A percentile compares a stretch with the other conserved stretches of the same genome.
Evolutionary conservation across 2,888 invertebrate genomes (phyloP).

Genomic region (Perizoma flavofasciatum): DNA sequence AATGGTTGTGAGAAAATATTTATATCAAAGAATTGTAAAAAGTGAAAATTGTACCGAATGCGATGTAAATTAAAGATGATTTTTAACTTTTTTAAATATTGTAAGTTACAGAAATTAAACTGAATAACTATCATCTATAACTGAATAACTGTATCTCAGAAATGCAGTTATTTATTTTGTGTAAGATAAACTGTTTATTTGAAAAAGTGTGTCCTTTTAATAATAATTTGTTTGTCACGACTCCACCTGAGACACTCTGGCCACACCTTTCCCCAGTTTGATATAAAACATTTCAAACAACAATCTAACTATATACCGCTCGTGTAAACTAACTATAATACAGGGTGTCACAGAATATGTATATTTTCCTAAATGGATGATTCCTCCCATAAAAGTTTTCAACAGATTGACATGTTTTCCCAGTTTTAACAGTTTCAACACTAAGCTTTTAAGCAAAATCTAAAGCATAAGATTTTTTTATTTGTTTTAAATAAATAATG

Average conservation of each 20-base stretch:
- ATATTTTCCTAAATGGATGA: too few relatives aligned
- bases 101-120: constrained; percentile 24
- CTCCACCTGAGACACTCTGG: constrained; percentile 4
- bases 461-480: too few relatives aligned
- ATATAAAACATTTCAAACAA: constrained; percentile 4
- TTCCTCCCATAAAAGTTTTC: too few relatives aligned
- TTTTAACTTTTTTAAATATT: constrained; percentile 34
- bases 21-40: constrained; percentile 38
- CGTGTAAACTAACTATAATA: too few relatives aligned
- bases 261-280: constrained; percentile 4
- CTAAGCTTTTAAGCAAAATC: too few relatives aligned
- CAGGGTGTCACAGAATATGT: too few relatives aligned
- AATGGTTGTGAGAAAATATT: constrained; percentile 46
- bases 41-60: constrained; percentile 25
- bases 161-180: neutral
- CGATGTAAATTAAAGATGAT: constrained; percentile 31
- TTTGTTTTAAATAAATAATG: too few relatives aligned
- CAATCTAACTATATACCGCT: neutral
- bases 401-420: too few relatives aligned
- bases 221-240: neutral
- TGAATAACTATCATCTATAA: constrained; percentile 14
- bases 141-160: constrained; percentile 2
- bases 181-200: constrained; percentile 1
- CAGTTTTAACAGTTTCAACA: too few relatives aligned
- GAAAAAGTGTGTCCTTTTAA: too few relatives aligned